Evolutionary conservation across 2,113 vertebrate species (phyloP).

Genomic region (Aegypius monachus): DNA sequence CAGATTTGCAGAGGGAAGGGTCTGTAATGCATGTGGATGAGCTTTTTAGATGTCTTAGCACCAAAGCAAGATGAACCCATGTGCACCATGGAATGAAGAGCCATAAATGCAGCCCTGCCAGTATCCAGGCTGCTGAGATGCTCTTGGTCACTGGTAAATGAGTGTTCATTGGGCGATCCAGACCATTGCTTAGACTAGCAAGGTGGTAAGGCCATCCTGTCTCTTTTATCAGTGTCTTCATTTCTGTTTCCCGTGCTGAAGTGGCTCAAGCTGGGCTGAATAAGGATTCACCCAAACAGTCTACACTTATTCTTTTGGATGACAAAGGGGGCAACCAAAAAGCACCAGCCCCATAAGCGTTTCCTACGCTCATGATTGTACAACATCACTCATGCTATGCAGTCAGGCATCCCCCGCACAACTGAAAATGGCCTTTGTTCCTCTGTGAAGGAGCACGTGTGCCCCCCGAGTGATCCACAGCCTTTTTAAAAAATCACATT

Average conservation of each 20-base stretch:
- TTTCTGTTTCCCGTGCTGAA: not conserved
- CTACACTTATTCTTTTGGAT: not conserved
- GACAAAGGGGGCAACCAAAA: not conserved
- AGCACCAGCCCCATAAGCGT: not conserved
- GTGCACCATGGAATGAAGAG: not conserved
- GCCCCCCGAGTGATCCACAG: not conserved
- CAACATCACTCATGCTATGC: not conserved
- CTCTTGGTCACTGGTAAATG: not conserved
- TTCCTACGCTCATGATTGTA: not conserved
- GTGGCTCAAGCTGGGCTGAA: not conserved
- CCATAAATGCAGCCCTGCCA: not conserved
- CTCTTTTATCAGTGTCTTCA: not conserved
- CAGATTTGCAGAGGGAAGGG: not conserved
- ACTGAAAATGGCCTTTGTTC: not conserved
- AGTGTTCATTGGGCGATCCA: not conserved
- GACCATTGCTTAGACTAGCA: rapidly evolving
- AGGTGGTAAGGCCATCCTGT: not conserved
- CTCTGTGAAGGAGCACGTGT: not conserved
- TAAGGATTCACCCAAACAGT: not conserved
- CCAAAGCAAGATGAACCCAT: not conserved
- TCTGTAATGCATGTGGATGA: not conserved
- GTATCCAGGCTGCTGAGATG: not conserved
- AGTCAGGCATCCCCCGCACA: not conserved
- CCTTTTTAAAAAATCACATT: not conserved
- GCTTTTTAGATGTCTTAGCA: not conserved